Conservation (phyloP, 2,113 vertebrate species). For the Daboia siamensis region DNA sequence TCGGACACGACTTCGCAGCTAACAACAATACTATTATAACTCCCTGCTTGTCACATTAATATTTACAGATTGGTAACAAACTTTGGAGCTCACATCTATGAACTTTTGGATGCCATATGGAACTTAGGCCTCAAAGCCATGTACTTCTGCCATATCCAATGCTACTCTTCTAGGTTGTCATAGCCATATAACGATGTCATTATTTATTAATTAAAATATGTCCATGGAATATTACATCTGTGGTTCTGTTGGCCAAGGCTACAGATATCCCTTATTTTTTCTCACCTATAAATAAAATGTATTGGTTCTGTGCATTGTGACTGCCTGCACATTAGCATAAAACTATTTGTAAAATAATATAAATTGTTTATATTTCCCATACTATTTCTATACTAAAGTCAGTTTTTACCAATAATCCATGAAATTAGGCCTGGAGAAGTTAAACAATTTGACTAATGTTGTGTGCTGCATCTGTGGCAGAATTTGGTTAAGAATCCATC, state of each 20-base stretch:
- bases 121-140: neutral
- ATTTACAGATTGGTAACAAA: neutral
- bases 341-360: neutral
- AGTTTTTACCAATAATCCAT: neutral
- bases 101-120: neutral
- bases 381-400: neutral
- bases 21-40: neutral
- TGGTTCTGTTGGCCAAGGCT: neutral
- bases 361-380: neutral
- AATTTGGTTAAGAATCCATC: slow-evolving; percentile 36
- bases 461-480: slow-evolving; percentile 15
- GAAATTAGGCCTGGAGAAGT: neutral
- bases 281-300: neutral
- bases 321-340: neutral
- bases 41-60: neutral
- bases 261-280: neutral
- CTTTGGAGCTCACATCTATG: neutral
- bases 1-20: too few species aligned
- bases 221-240: neutral
- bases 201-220: neutral
- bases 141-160: neutral
- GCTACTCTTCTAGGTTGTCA: neutral
- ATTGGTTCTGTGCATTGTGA: neutral
- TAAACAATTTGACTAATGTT: slow-evolving; percentile 31
- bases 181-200: neutral